Base-by-base conservation (phyloP, 2,797 vertebrate genomes). In the Chrysocyon brachyurus region DNA sequence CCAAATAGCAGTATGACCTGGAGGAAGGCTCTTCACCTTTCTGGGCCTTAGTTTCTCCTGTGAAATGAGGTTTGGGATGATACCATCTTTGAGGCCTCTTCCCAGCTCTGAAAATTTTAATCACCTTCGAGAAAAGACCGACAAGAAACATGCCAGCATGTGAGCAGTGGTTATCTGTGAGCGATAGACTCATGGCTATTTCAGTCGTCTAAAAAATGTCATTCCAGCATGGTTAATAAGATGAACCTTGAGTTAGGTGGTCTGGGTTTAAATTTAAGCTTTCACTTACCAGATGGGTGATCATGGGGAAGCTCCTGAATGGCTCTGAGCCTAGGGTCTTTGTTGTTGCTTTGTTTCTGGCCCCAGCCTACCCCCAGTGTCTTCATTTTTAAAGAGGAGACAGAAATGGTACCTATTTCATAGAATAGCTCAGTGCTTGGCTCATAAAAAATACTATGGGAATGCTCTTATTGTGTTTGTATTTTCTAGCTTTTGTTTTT, bases 401-500 rank as follows among this genome's bases (percentile, higher is more conserved):
- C 78, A 61, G 12, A 64, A 31, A 59, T 33, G 40, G 17, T 22
- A 82, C 16, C 5, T 40, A 15, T 21, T n/a, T 92, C 36, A 21
- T 28, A 33, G 12, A 68, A 22, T 59, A 56, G 19, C 54, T 87
- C 64, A 77, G 49, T 73, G 33, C 46, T 68, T 84, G 73, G 36
- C 24, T 81, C 36, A n/a, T 81, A 59, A n/a, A 33, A 59, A 83
- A 16, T 19, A 31, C 31, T 33, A 64, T 2, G 57, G 49, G 19
- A 87, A 72, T 78, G 11, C 36, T 83, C 21, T 15, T n/a, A n/a
- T 16, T 21, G 31, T 87, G 3, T 73, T 22, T 72, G 7, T 66
- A 31, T 70, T 81, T 86, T 64, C 0, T 92, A 21, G 15, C 77
- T 92, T 87, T 78, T n/a, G 28, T 77, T 96, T 92, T 95, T 77